These are phyloP conservation scores for Eristalis arbustorum DNA, from an alignment of 2,888 invertebrate species.

Conservation along the genomic window DNA sequence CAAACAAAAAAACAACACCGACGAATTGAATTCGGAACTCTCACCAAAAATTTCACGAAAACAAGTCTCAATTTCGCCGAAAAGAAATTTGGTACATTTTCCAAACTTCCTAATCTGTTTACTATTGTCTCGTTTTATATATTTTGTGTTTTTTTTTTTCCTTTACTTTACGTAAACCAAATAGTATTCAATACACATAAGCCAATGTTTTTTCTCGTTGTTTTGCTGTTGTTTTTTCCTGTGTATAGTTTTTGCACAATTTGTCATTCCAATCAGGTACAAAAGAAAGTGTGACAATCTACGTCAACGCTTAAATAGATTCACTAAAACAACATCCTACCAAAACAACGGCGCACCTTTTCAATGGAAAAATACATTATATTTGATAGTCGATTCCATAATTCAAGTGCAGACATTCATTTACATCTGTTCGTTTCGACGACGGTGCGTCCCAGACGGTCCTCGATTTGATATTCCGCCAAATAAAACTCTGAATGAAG, in stretches of 20 bases:
- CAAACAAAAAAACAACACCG: not conserved
- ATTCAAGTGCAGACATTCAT: conserved; percentile 14
- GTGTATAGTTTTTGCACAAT: not conserved
- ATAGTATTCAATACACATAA: conserved; percentile 37
- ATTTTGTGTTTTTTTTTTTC: not conserved
- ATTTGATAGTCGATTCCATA: conserved; percentile 6
- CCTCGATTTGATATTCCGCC: conserved; percentile 41
- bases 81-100: conserved; percentile 34
- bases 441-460: conserved; percentile 42
- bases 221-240: not conserved
- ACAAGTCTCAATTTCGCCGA: conserved; percentile 14
- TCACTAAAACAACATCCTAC: not conserved
- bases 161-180: conserved; percentile 25
- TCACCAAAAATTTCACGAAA: conserved; percentile 33
- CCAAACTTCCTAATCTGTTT: conserved; percentile 18
- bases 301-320: conserved; percentile 25
- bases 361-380: conserved; percentile 10
- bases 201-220: conserved; percentile 8
- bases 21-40: not conserved
- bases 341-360: not conserved
- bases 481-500: conserved; percentile 14
- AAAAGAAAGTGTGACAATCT: conserved; percentile 56
- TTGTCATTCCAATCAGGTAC: conserved; percentile 22
- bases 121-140: not conserved
- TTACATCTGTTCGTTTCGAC: not conserved